Conservation (phyloP, 2,797 vertebrate species). For the Scleropages formosus region DNA sequence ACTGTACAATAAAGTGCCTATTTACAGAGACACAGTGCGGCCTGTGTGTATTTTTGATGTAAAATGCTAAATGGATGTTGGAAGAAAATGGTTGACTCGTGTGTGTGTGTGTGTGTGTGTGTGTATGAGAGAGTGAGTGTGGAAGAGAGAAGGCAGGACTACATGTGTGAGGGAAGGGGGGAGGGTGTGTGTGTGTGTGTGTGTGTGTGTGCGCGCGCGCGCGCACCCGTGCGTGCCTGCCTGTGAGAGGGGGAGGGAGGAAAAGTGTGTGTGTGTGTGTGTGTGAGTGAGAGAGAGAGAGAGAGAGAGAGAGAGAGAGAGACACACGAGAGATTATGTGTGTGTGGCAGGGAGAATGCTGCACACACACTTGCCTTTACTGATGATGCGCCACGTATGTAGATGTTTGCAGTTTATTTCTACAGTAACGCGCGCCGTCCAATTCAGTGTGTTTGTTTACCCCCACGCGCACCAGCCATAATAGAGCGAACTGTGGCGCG, state of each 20-base stretch:
- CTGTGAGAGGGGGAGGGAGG: slow-evolving; percentile 36
- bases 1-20: slow-evolving; percentile 22
- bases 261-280: slow-evolving; percentile 13
- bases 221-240: slow-evolving; percentile 33
- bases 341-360: slow-evolving; percentile 32
- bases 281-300: slow-evolving; percentile 22
- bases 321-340: not conserved
- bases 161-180: slow-evolving; percentile 37
- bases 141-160: no score
- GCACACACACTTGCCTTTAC: not conserved
- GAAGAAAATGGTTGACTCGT: not conserved
- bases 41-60: slow-evolving; percentile 6
- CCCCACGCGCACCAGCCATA: not conserved
- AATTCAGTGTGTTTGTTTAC: not conserved
- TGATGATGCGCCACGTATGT: not conserved
- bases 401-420: not conserved
- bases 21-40: slow-evolving; percentile 24
- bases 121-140: not conserved
- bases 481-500: no score
- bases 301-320: no score
- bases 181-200: slow-evolving; percentile 48
- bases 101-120: not conserved
- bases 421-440: not conserved
- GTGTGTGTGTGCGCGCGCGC: slow-evolving; percentile 38
- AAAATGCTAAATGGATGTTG: not conserved